phyloP scores from a whole-genome alignment of 30 jellyfish, hydroid and myxozoan genomes.

The Rhopilema esculentum region DNA sequence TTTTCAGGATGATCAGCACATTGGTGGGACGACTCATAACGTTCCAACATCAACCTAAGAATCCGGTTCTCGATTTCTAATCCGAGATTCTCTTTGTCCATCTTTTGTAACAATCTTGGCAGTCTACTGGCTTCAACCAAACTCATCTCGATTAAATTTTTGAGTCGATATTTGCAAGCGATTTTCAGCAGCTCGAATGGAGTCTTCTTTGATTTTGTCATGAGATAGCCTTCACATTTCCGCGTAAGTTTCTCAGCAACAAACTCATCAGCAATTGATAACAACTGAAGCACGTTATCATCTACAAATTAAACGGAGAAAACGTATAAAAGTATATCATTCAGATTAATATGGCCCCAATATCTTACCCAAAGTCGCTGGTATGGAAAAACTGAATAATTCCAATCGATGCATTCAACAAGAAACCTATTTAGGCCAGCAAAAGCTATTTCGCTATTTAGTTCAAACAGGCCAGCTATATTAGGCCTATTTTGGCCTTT shows the following conservation, averaged over 20 bases:
- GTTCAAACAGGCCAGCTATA: too few relatives aligned
- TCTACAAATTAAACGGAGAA: constrained; percentile 1
- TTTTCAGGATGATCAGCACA: constrained; percentile 11
- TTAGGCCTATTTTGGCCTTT: too few relatives aligned
- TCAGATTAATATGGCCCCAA: too few relatives aligned
- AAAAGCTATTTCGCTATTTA: too few relatives aligned
- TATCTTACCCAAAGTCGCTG: too few relatives aligned
- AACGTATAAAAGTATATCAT: neutral
- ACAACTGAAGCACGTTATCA: constrained; percentile 24
- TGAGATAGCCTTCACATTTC: constrained; percentile 40
- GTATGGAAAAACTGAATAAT: too few relatives aligned
- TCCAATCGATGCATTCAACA: too few relatives aligned
- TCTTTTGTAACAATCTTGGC: constrained; percentile 46
- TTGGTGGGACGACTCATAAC: constrained; percentile 2
- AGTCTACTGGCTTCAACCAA: constrained; percentile 43
- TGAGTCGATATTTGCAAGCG: constrained; percentile 33
- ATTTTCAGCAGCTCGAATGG: constrained; percentile 44
- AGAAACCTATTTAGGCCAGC: too few relatives aligned
- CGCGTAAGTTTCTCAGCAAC: constrained; percentile 28
- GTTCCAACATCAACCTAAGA: constrained; percentile 42
- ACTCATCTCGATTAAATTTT: constrained; percentile 18
- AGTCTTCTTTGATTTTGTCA: constrained; percentile 30
- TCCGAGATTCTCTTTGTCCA: constrained; percentile 51
- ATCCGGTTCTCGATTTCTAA: constrained; percentile 56
- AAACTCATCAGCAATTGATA: constrained; percentile 33